Conservation (phyloP, 2,888 invertebrate species). For the Furcula furcula region DNA sequence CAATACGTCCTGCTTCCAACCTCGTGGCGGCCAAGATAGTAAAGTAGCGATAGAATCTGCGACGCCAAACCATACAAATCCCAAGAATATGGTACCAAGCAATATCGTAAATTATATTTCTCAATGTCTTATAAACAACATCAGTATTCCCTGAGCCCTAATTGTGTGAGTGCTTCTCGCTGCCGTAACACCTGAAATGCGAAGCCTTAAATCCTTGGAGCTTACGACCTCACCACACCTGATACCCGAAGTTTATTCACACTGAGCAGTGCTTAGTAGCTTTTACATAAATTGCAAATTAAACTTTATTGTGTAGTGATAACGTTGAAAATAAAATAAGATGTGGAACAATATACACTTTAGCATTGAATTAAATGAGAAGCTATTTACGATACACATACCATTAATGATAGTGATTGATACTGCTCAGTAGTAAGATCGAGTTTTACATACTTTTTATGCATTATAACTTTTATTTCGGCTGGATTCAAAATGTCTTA, state of each 20-base stretch:
- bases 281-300: slow-evolving; percentile 11
- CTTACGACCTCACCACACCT: slow-evolving; percentile 44
- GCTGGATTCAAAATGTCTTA: no score
- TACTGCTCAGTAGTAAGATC: no score
- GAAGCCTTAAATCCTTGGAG: slow-evolving; percentile 47
- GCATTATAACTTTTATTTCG: no score
- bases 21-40: no score
- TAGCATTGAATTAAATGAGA: neutral
- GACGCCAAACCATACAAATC: no score
- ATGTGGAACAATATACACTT: neutral
- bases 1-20: no score
- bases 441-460: no score
- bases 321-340: neutral
- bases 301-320: slow-evolving; percentile 10
- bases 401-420: no score
- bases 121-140: slow-evolving; percentile 29
- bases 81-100: no score
- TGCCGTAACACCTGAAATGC: slow-evolving; percentile 45
- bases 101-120: no score
- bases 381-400: neutral
- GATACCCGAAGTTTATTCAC: slow-evolving; percentile 39
- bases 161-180: slow-evolving; percentile 33
- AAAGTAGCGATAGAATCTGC: no score
- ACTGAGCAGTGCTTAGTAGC: slow-evolving; percentile 9
- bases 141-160: slow-evolving; percentile 27